Evolutionary conservation across 1,140 invertebrate species (phyloP).

Genomic region (Drosophila sp.): DNA sequence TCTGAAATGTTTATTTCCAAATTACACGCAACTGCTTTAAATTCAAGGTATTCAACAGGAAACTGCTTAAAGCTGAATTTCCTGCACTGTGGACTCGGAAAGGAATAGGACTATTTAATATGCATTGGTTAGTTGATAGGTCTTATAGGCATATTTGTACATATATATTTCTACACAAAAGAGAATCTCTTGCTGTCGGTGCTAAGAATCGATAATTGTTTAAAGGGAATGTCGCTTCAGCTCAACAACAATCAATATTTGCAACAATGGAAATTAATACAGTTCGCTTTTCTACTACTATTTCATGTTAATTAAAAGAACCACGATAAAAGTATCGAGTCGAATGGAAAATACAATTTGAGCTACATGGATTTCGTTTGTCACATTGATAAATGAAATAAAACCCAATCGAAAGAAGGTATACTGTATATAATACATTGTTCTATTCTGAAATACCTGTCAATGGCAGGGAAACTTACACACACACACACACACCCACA

Average conservation of each 20-base stretch:
- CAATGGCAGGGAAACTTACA: slow-evolving; percentile 56
- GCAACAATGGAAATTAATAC: not conserved
- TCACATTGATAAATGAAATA: slow-evolving; percentile 73
- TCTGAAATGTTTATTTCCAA: slow-evolving; percentile 8
- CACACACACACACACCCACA: slow-evolving; percentile 19
- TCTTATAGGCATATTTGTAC: too few species aligned
- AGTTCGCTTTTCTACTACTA: not conserved
- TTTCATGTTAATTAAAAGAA: not conserved
- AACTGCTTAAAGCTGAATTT: not conserved
- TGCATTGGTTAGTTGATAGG: too few species aligned
- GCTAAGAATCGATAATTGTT: too few species aligned
- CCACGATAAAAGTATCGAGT: slow-evolving; percentile 42
- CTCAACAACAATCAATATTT: too few species aligned
- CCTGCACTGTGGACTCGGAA: not conserved
- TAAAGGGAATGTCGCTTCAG: too few species aligned
- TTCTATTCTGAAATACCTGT: slow-evolving; percentile 51
- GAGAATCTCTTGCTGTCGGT: too few species aligned
- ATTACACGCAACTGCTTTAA: slow-evolving; percentile 11
- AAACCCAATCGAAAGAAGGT: slow-evolving; percentile 32
- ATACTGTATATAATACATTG: slow-evolving; percentile 23
- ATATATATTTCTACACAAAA: too few species aligned
- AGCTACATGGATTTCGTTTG: slow-evolving; percentile 65
- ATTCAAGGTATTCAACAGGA: not conserved
- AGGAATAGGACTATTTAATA: not conserved
- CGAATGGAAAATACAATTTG: slow-evolving; percentile 17